A percentile compares a stretch with the other conserved stretches of the same genome.
These are phyloP conservation scores for Scalopus aquaticus DNA, from an alignment of 2,113 vertebrate genomes.

Conservation along the genomic window DNA sequence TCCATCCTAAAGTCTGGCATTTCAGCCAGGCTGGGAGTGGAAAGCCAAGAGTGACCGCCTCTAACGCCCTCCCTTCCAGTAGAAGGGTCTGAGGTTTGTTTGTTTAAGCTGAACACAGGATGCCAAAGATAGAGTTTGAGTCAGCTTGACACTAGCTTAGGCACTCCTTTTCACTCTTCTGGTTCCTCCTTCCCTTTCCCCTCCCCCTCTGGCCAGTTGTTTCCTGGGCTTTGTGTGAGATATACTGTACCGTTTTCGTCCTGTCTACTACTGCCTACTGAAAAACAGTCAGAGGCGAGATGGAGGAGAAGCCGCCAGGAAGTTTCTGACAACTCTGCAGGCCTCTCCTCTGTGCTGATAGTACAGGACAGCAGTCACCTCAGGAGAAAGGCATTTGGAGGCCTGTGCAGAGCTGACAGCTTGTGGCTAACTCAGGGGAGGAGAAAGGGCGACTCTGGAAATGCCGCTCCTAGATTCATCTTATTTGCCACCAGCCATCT, in stretches of 20 bases:
- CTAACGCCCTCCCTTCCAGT: slow-evolving; percentile 37
- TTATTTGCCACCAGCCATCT: slow-evolving; percentile 82
- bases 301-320: slow-evolving; percentile 72
- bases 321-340: slow-evolving; percentile 60
- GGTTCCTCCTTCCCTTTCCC: slow-evolving; percentile 59
- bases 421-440: slow-evolving; percentile 49
- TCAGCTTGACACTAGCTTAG: slow-evolving; percentile 71
- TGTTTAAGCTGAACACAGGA: slow-evolving; percentile 70
- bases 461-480: slow-evolving; percentile 85
- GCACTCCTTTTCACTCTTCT: slow-evolving; percentile 52
- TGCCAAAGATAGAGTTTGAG: slow-evolving; percentile 83
- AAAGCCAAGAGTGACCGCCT: slow-evolving; percentile 78
- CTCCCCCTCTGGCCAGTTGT: slow-evolving; percentile 58
- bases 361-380: slow-evolving; percentile 47
- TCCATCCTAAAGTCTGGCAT: slow-evolving; percentile 42
- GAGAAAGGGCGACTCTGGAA: slow-evolving; percentile 58
- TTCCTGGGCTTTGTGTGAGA: slow-evolving; percentile 71
- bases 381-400: slow-evolving; percentile 62
- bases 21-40: slow-evolving; percentile 73
- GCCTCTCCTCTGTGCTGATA: slow-evolving; percentile 69
- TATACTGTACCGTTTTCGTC: slow-evolving; percentile 46
- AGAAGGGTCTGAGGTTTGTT: slow-evolving; percentile 76
- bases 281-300: slow-evolving; percentile 22
- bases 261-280: neutral
- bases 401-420: neutral